A percentile compares a stretch with the other conserved stretches of the same genome.
Evolutionary conservation across 2,797 vertebrate genomes (phyloP).

Genomic region (Rhincodon typus): DNA sequence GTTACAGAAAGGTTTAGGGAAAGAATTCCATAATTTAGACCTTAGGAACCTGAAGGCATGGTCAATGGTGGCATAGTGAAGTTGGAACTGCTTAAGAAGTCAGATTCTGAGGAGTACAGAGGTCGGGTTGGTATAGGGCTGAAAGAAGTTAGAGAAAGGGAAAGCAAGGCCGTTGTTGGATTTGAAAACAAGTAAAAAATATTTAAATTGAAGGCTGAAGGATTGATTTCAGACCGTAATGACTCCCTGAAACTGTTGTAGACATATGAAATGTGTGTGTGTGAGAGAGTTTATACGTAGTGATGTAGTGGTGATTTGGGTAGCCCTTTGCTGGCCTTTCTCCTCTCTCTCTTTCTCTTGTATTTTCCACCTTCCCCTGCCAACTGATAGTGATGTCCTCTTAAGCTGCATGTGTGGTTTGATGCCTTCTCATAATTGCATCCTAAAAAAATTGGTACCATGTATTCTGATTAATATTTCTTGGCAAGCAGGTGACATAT

Average conservation of each 20-base stretch:
- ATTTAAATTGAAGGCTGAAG: neutral
- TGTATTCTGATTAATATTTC: neutral
- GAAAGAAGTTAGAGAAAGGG: neutral
- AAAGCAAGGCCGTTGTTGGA: neutral
- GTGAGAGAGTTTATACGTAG: too few relatives aligned
- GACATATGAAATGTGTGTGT: rapidly evolving
- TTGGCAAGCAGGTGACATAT: neutral
- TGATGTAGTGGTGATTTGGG: too few relatives aligned
- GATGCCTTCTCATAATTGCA: neutral
- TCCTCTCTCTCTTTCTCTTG: neutral
- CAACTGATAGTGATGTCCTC: neutral
- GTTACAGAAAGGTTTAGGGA: neutral
- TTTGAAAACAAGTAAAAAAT: neutral
- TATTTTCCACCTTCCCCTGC: neutral
- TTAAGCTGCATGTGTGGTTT: neutral
- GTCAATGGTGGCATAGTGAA: neutral
- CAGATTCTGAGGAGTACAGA: neutral
- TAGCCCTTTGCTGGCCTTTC: neutral
- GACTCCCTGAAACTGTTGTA: neutral
- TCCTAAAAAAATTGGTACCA: neutral
- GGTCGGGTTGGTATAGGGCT: neutral
- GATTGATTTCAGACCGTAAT: neutral
- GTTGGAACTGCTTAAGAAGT: neutral
- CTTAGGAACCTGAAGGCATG: neutral
- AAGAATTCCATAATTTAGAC: neutral